phyloP scores from a whole-genome alignment of 2,113 vertebrate species.

The Forbesichthys papilliferus region DNA sequence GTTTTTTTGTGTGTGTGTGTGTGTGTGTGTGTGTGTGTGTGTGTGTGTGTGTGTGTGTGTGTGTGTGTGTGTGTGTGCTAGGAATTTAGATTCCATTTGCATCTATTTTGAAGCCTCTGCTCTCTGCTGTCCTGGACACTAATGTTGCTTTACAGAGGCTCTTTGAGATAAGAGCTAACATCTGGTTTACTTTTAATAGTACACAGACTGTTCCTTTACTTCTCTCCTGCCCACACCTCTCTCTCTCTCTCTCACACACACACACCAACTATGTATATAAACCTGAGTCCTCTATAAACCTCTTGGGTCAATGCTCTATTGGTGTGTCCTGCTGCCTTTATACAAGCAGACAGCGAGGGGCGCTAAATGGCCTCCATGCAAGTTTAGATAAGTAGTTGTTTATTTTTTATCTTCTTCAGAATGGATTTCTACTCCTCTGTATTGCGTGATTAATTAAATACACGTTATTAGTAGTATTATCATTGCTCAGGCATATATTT shows the following conservation, averaged over 20 bases:
- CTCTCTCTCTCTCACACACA: background rate
- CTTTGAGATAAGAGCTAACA: constrained; percentile 89
- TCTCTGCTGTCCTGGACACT: constrained; percentile 78
- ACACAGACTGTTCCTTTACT: constrained; percentile 62
- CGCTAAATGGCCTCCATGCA: too few relatives aligned
- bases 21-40: too few relatives aligned
- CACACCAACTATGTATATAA: background rate
- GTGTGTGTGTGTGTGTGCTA: constrained; percentile 11
- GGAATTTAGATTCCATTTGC: constrained; percentile 47
- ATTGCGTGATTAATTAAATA: constrained; percentile 39
- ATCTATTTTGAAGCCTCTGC: constrained; percentile 78
- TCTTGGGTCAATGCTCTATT: too few relatives aligned
- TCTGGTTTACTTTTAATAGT: constrained; percentile 90
- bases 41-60: too few relatives aligned
- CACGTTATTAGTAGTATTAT: background rate
- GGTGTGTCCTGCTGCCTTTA: too few relatives aligned
- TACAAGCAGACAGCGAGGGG: too few relatives aligned
- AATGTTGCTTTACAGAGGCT: constrained; percentile 85
- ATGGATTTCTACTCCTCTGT: constrained; percentile 73
- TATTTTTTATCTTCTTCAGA: constrained; percentile 31
- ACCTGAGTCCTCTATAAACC: too few relatives aligned
- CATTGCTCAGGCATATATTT: constrained; percentile 27
- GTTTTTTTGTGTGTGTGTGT: too few relatives aligned
- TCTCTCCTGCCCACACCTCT: background rate
- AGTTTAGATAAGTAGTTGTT: constrained; percentile 8